A percentile compares a stretch with the other conserved stretches of the same genome.
These are phyloP conservation scores for Sphaeramia orbicularis DNA, from an alignment of 2,797 vertebrate species.

Conservation along the genomic window DNA sequence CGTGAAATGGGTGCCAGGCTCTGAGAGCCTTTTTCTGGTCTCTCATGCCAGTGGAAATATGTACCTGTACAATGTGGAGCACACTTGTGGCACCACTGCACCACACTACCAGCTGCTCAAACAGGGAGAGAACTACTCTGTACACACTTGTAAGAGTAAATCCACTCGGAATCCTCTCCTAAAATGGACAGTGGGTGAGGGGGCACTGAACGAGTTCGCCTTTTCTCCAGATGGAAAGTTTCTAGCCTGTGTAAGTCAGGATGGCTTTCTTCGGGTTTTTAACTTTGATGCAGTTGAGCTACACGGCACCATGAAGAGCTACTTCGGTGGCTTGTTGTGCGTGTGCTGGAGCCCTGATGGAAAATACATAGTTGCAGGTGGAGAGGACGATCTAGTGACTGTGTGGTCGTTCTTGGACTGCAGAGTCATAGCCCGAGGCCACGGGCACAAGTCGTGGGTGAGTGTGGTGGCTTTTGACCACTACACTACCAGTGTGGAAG, in stretches of 20 bases:
- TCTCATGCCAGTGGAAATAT: slow-evolving; percentile 96
- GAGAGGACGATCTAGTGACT: slow-evolving; percentile 97
- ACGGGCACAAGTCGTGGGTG: slow-evolving; percentile 97
- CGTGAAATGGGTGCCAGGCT: slow-evolving; percentile 98
- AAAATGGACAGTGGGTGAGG: slow-evolving; percentile 98
- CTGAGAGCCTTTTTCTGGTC: slow-evolving; percentile 97
- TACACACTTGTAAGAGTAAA: slow-evolving; percentile 99
- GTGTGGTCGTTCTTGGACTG: slow-evolving; percentile 97
- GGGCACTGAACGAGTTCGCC: slow-evolving; percentile 95
- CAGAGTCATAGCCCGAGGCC: slow-evolving; percentile 94
- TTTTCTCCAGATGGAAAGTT: slow-evolving; percentile 98
- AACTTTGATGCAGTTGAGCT: slow-evolving; percentile 96
- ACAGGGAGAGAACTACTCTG: slow-evolving; percentile 96
- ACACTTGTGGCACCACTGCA: slow-evolving; percentile 93
- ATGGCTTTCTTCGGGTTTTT: slow-evolving; percentile 96
- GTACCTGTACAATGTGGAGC: slow-evolving; percentile 99
- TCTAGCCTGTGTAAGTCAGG: slow-evolving; percentile 96
- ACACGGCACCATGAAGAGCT: slow-evolving; percentile 99
- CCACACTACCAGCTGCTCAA: slow-evolving; percentile 98
- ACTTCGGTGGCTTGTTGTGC: slow-evolving; percentile 96
- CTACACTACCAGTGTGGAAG: slow-evolving; percentile 96
- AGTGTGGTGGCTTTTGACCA: slow-evolving; percentile 97
- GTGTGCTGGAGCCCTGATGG: slow-evolving; percentile 98
- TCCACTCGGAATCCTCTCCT: slow-evolving; percentile 96
- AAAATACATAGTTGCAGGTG: slow-evolving; percentile 95